Evolutionary conservation across 2,797 vertebrate genomes (phyloP).

Genomic region (Acanthis flammea): DNA sequence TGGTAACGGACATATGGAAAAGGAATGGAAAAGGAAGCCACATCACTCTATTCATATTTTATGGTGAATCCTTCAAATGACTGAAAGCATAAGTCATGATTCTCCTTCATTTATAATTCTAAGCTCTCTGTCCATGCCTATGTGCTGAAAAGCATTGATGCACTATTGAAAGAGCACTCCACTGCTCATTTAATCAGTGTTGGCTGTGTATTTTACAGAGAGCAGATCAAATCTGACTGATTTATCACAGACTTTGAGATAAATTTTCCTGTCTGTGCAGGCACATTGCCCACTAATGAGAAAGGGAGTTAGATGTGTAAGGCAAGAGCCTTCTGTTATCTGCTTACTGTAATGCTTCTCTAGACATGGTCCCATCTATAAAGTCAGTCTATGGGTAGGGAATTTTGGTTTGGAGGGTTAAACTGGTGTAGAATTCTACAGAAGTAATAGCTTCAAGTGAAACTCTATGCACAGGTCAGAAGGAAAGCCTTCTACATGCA

Average conservation of each 20-base stretch:
- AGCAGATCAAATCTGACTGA: slow-evolving; percentile 72
- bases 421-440: slow-evolving; percentile 17
- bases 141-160: slow-evolving; percentile 57
- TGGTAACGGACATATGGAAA: neutral
- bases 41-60: neutral
- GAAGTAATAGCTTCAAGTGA: neutral
- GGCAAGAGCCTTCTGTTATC: slow-evolving; percentile 35
- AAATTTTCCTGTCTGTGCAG: slow-evolving; percentile 51
- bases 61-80: neutral
- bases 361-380: slow-evolving; percentile 8
- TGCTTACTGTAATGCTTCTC: neutral
- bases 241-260: slow-evolving; percentile 72
- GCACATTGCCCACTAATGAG: slow-evolving; percentile 61
- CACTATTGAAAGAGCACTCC: slow-evolving; percentile 47
- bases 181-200: slow-evolving; percentile 73
- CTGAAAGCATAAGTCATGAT: slow-evolving; percentile 3
- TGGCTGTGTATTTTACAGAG: slow-evolving; percentile 61
- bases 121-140: slow-evolving; percentile 7
- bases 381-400: slow-evolving; percentile 37
- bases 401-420: slow-evolving; percentile 15
- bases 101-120: neutral
- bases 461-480: neutral
- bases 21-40: neutral
- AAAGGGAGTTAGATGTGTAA: slow-evolving; percentile 61
- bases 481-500: neutral